Base-by-base conservation (phyloP, 2,888 invertebrate species). In the Pristionchus maxplancki region DNA sequence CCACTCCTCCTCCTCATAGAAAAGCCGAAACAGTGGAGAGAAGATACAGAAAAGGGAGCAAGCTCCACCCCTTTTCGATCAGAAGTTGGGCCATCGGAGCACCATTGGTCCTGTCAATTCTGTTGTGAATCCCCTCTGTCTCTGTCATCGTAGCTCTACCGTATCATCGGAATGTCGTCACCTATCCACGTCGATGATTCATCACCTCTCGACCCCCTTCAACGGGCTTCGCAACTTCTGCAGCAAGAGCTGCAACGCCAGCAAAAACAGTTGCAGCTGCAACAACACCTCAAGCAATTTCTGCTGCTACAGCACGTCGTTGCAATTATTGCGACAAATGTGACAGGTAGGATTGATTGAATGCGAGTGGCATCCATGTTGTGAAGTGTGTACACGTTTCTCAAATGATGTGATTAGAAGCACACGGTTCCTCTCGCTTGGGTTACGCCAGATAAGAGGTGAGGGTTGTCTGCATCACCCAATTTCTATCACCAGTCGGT, bases 341-440 rank as follows among this genome's bases (percentile, higher is more conserved):
- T 4, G 34, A 40, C 44, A 78, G 78, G 78, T 78, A 78, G 11
- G 9, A 11, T 78, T 48, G n/a, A 37, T 78, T n/a, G 9, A 37
- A 15, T 71, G 28, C 20, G 71, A 31, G 34, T 37, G 34, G 4
- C 8, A 28, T 5, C 17, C 28, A 20, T 74, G 34, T 34, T 64
- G 13, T 34, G 64, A 44, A n/a, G n/a, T n/a, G n/a, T n/a, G n/a
- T 48, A 44, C 15, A 4, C n/a, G 24, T n/a, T 3, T 15, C n/a
- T 78, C n/a, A 78, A 78, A 78, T 78, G 78, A 78, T 78, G 78
- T 78, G 78, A 78, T 78, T 44, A 78, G 78, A 44, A 9, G 24
- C 44, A 44, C 28, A 28, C 44, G 34, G 37, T 71, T 37, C 37
- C 37, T 58, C n/a, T 71, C 37, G n/a, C 78, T 40, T 8, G n/a